Evolutionary conservation across 2,113 vertebrate species (phyloP), one percentile per base, ranked within the genome.

Genomic region (Lanius collurio): DNA sequence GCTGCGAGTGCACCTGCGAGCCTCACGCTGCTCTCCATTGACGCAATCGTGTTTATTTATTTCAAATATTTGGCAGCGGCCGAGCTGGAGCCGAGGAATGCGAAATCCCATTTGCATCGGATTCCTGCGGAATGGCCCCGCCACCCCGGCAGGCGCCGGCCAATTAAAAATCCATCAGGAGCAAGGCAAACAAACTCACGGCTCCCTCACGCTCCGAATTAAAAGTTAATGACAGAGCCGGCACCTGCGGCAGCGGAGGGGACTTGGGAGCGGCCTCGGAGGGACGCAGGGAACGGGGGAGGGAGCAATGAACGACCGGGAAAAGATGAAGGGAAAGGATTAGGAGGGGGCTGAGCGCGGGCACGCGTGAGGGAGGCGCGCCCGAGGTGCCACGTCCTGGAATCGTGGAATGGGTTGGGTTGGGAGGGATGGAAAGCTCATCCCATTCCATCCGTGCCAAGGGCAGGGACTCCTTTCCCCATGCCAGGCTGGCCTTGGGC

Each of bases 121-220:
- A 41, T 47, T 88, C 81, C 79, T 60, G 75, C 75, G 53, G 90
- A 70, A 70, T 31, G 87, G 73, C 64, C 78, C 93, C 5, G 9
- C 62, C 88, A 8, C 82, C 87, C 89, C 10, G 23, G 70, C 81
- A 60, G 83, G 50, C 7, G 4, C 89, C 37, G 78, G 21, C 97
- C 97, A 96, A 97, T 98, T 98, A 97, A 97, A 95, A 86, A 92
- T 67, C 97, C 94, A 95, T 97, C 97, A 80, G 80, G 62, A 95
- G n/a, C 17, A 2, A 63, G 94, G 93, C 69, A 97, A 97, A 95
- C 83, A 93, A 96, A 96, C 90, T 49, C 59, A 1, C 2, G 55
- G 90, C 50, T 91, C 92, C 95, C 93, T 55, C 90, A 89, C 23
- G 18, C 8, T 76, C 94, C 76, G 5, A 57, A 93, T 97, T 95